These are phyloP conservation scores for Mugil cephalus DNA, from an alignment of 2,113 vertebrate genomes.

Conservation along the genomic window DNA sequence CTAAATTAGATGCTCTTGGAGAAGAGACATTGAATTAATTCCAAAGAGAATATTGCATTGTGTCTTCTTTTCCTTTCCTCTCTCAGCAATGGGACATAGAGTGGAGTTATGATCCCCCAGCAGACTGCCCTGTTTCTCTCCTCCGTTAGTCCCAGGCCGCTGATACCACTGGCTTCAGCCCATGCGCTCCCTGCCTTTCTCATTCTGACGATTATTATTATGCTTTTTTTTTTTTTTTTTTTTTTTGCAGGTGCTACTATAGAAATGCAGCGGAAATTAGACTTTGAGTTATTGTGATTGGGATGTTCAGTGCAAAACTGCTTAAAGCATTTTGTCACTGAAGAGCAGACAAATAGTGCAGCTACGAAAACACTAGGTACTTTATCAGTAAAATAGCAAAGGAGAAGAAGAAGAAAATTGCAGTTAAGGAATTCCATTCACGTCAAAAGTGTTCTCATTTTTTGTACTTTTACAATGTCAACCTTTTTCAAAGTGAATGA, in stretches of 20 bases:
- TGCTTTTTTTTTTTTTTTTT: slow-evolving; percentile 40
- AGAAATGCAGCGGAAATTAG: slow-evolving; percentile 22
- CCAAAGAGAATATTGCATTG: slow-evolving; percentile 83
- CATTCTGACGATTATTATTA: slow-evolving; percentile 48
- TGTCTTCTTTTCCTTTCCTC: slow-evolving; percentile 66
- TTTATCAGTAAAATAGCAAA: slow-evolving; percentile 18
- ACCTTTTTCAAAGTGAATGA: slow-evolving; percentile 26
- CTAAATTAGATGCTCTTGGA: slow-evolving; percentile 80
- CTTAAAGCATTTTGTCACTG: slow-evolving; percentile 12
- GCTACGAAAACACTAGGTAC: neutral
- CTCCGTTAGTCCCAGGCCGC: slow-evolving; percentile 49
- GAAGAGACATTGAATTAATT: slow-evolving; percentile 82
- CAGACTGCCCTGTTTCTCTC: slow-evolving; percentile 61
- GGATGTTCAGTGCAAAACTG: slow-evolving; percentile 19
- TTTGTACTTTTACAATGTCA: neutral
- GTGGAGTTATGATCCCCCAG: slow-evolving; percentile 69
- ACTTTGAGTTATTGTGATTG: slow-evolving; percentile 20
- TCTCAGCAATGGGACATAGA: slow-evolving; percentile 60
- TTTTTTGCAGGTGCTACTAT: slow-evolving; percentile 32
- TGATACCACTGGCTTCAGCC: slow-evolving; percentile 49
- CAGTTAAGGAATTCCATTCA: neutral
- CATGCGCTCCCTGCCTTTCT: slow-evolving; percentile 24
- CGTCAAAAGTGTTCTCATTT: neutral
- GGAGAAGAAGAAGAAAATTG: neutral
- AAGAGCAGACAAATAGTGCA: slow-evolving; percentile 14